Percentiles rank a stretch among this genome's conserved stretches.
phyloP scores from a whole-genome alignment of 2,888 invertebrate genomes.

The Rapana venosa region DNA sequence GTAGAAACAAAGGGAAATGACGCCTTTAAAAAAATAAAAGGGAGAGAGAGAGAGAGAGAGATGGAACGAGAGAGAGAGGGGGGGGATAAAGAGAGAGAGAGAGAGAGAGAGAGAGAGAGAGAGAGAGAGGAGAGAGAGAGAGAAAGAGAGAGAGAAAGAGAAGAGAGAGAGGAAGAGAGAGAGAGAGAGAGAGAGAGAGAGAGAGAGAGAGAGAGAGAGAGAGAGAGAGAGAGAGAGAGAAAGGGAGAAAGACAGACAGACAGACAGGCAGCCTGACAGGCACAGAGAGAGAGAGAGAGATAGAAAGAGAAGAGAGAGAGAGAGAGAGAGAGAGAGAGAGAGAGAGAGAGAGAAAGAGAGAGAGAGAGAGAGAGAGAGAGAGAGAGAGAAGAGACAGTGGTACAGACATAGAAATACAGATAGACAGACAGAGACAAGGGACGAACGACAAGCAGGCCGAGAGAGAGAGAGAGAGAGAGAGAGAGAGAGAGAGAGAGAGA shows the following conservation, averaged over 20 bases:
- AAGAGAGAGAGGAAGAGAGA: neutral
- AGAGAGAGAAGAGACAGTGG: constrained; percentile 39
- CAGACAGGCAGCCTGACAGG: neutral
- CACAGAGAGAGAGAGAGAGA: neutral
- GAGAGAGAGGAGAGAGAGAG: neutral
- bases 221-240: neutral
- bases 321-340: constrained; percentile 32
- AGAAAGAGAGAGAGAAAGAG: neutral
- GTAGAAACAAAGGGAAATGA: neutral
- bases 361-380: constrained; percentile 43
- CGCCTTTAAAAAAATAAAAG: too few species aligned
- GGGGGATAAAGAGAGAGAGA: neutral
- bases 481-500: neutral
- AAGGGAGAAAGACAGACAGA: too few species aligned
- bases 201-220: constrained; percentile 27
- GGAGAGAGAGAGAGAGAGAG: neutral
- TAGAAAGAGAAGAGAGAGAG: constrained; percentile 10
- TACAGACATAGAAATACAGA: neutral
- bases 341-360: neutral
- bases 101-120: neutral
- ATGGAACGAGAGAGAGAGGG: neutral
- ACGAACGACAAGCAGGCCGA: neutral
- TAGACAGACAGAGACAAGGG: too few species aligned
- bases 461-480: neutral
- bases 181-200: neutral